Percentiles rank a stretch among this genome's conserved stretches.
Conservation (phyloP, 2,888 invertebrate genomes). For the Allacma fusca region DNA sequence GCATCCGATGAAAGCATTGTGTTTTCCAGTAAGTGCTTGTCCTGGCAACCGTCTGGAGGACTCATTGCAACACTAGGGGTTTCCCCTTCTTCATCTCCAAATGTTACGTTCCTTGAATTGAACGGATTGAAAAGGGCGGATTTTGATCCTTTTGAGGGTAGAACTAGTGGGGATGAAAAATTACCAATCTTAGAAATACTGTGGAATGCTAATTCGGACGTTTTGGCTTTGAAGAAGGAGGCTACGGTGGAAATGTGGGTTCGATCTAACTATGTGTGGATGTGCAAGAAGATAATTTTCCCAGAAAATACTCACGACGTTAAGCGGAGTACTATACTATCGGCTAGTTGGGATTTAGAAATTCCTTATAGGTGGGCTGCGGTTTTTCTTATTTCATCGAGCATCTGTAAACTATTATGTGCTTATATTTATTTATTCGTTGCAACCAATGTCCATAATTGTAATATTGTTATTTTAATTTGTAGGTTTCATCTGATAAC, state of each 20-base stretch:
- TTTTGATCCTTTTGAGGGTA: constrained; percentile 54
- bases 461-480: too few relatives aligned
- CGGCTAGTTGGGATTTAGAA: constrained; percentile 51
- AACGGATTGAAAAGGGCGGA: constrained; percentile 58
- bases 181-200: constrained; percentile 37
- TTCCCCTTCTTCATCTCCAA: constrained; percentile 43
- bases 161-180: constrained; percentile 35
- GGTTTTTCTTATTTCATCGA: neutral
- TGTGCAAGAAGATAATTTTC: constrained; percentile 54
- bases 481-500: constrained; percentile 53
- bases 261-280: constrained; percentile 60
- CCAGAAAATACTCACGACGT: neutral
- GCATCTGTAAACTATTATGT: too few relatives aligned
- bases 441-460: too few relatives aligned
- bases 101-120: constrained; percentile 56
- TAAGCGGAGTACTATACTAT: constrained; percentile 2
- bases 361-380: constrained; percentile 47
- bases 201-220: constrained; percentile 57
- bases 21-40: constrained; percentile 43
- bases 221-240: constrained; percentile 50
- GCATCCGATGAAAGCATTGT: constrained; percentile 50
- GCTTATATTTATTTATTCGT: too few relatives aligned
- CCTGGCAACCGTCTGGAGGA: constrained; percentile 59
- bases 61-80: constrained; percentile 51
- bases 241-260: constrained; percentile 56